phyloP scores from a whole-genome alignment of 1,140 invertebrate genomes.

The Thaumetopoea pityocampa region DNA sequence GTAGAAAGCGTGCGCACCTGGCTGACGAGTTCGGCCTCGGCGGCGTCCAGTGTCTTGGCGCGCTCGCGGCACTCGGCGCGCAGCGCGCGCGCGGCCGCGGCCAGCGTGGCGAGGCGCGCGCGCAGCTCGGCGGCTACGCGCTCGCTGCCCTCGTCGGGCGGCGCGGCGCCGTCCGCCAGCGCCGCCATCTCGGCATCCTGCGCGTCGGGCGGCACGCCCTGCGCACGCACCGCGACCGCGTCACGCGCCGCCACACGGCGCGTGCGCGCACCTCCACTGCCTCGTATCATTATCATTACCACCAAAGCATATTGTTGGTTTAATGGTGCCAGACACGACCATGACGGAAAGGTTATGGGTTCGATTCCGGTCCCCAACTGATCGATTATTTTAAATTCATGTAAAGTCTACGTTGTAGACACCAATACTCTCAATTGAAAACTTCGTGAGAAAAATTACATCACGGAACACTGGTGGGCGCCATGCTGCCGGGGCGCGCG shows the following conservation, averaged over 20 bases:
- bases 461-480: too few species aligned
- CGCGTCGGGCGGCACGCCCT: constrained; percentile 77
- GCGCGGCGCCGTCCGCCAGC: constrained; percentile 11
- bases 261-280: constrained; percentile 69
- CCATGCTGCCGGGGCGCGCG: too few species aligned
- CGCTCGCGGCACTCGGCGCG: constrained; percentile 94
- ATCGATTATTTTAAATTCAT: too few species aligned
- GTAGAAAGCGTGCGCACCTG: constrained; percentile 77
- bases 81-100: constrained; percentile 86
- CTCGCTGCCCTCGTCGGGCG: constrained; percentile 23
- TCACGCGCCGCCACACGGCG: constrained; percentile 84
- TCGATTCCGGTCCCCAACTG: too few species aligned
- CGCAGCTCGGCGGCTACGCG: constrained; percentile 81
- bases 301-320: too few species aligned
- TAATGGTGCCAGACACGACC: too few species aligned
- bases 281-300: too few species aligned
- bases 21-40: constrained; percentile 90
- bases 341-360: too few species aligned
- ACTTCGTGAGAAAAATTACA: too few species aligned
- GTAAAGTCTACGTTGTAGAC: too few species aligned
- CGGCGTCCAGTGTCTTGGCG: constrained; percentile 96
- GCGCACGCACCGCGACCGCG: constrained; percentile 88
- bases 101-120: constrained; percentile 86
- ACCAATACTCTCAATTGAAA: too few species aligned
- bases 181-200: constrained; percentile 19